Evolutionary conservation across 2,113 vertebrate species (phyloP), one percentile per base, ranked within the genome.

Genomic region (Falco punctatus): DNA sequence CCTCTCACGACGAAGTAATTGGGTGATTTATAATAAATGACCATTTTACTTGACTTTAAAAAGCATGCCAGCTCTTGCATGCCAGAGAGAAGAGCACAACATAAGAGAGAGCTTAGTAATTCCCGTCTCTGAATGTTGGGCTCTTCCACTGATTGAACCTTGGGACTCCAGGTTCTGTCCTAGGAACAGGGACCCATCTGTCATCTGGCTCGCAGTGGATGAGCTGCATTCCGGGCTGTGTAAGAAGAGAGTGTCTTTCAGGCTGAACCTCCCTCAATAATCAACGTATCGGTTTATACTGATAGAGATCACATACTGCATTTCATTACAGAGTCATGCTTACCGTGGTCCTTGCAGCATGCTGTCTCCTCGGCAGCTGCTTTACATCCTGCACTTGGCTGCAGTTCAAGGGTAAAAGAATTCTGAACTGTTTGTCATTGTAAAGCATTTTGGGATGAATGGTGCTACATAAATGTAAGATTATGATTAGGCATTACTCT

Each of bases 41-140:
- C 5, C 9, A 0, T 15, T 75, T 86, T 7, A 4, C 18, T 44
- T 10, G 17, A 1, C 74, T 82, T 30, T 5, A 44, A 18, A 23
- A 32, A 65, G 77, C 12, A 3, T 5, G 66, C 57, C n/a, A 26
- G 49, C 79, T 71, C 44, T 23, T 40, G 66, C 30, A 3, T 3
- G 26, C 28, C 48, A 33, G 84, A 6, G 49, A 22, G 22, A 54
- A 48, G 78, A 42, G 85, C n/a, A 32, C 61, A 26, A 49, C 46
- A 26, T 1, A 5, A 11, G 54, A n/a, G 32, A 7, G 0, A 12
- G 7, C 26, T 67, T 13, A 4, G 57, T 15, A 4, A 46, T 66
- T 84, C 59, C 59, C 66, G 27, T 8, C 40, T 74, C 42, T 57
- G 57, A 1, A 17, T 11, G 0, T 0, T 13, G 42, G 61, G 24